Evolutionary conservation across 2,113 vertebrate species (phyloP).

Genomic region (Heptranchias perlo): DNA sequence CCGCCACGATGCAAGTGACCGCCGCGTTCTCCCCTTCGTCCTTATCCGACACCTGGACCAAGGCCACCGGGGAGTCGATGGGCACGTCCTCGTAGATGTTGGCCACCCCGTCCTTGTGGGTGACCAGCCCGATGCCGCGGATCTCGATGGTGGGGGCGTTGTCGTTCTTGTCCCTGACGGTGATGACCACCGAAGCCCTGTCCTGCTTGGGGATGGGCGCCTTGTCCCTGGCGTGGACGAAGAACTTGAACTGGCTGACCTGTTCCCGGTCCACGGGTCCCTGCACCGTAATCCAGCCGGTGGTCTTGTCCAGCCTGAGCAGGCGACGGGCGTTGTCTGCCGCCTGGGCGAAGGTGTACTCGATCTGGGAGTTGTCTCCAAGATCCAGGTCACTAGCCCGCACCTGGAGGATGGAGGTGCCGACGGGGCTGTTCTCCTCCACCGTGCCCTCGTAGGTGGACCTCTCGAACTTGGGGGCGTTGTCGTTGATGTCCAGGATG

Average conservation of each 20-base stretch:
- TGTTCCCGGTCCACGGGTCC: slow-evolving; percentile 87
- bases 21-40: slow-evolving; percentile 92
- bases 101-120: slow-evolving; percentile 82
- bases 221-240: slow-evolving; percentile 81
- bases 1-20: slow-evolving; percentile 91
- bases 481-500: slow-evolving; percentile 92
- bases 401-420: slow-evolving; percentile 91
- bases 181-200: slow-evolving; percentile 77
- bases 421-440: slow-evolving; percentile 82
- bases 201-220: slow-evolving; percentile 81
- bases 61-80: slow-evolving; percentile 81
- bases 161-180: slow-evolving; percentile 86
- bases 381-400: slow-evolving; percentile 88
- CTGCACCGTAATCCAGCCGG: slow-evolving; percentile 86
- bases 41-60: slow-evolving; percentile 90
- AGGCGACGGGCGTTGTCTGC: slow-evolving; percentile 75
- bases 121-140: slow-evolving; percentile 86
- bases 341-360: slow-evolving; percentile 84
- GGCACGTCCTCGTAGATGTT: slow-evolving; percentile 95
- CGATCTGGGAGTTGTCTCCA: slow-evolving; percentile 80
- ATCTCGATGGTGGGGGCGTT: slow-evolving; percentile 87
- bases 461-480: slow-evolving; percentile 81
- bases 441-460: slow-evolving; percentile 79
- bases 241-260: slow-evolving; percentile 78
- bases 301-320: slow-evolving; percentile 78